phyloP scores from a whole-genome alignment of 2,113 vertebrate species.

The Trinectes maculatus region DNA sequence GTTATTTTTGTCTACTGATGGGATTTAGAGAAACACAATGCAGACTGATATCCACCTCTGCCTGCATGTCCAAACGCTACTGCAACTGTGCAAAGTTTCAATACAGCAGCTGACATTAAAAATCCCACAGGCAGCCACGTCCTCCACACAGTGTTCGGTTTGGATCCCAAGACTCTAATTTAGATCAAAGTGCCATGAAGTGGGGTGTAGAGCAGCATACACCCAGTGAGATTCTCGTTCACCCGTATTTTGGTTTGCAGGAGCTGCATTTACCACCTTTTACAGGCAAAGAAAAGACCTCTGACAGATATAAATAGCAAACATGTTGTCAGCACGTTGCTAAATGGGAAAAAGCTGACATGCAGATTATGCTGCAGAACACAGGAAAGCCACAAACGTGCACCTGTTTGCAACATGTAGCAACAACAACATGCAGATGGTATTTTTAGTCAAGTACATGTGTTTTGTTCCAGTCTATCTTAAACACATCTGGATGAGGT shows the following conservation, averaged over 20 bases:
- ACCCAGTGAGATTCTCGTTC: conserved; percentile 29
- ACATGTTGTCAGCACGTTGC: conserved; percentile 8
- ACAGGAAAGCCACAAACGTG: neutral
- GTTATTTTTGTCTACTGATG: conserved; percentile 1
- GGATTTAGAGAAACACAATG: neutral
- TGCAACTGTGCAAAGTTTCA: neutral
- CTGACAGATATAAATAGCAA: neutral
- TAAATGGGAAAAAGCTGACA: conserved; percentile 1
- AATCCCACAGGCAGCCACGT: conserved; percentile 23
- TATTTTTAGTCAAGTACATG: neutral
- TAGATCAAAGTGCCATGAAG: conserved; percentile 46
- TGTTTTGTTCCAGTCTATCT: neutral
- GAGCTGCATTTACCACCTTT: conserved; percentile 8
- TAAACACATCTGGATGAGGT: neutral
- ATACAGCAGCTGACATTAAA: conserved; percentile 21
- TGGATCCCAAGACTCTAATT: conserved; percentile 37
- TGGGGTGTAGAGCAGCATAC: conserved; percentile 22
- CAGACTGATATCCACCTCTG: neutral
- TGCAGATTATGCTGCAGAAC: neutral
- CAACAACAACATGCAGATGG: neutral
- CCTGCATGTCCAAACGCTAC: conserved; percentile 2
- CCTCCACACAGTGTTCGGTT: conserved; percentile 22
- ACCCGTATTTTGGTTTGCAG: conserved; percentile 14
- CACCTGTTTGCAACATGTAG: neutral
- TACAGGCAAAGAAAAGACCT: conserved; percentile 5